These are phyloP conservation scores for Lasioglossum oenotherae DNA, from an alignment of 2,888 invertebrate species.

Conservation along the genomic window DNA sequence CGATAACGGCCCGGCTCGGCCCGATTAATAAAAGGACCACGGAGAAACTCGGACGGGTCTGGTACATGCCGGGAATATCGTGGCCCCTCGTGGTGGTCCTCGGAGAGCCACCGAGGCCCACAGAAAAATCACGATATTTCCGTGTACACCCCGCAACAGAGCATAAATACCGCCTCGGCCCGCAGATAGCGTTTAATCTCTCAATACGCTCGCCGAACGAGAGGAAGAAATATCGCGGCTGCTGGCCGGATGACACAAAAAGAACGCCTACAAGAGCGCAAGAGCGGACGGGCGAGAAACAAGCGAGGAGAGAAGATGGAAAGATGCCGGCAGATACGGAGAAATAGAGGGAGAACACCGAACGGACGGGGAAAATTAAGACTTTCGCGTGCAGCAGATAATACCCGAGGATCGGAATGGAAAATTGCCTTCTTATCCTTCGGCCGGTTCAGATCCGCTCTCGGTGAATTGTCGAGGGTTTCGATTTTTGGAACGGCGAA, in stretches of 20 bases:
- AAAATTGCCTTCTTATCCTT: background rate
- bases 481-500: background rate
- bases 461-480: background rate
- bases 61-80: background rate
- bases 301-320: background rate
- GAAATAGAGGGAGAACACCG: constrained; percentile 16
- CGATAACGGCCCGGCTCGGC: constrained; percentile 44
- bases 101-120: background rate
- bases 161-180: constrained; percentile 34
- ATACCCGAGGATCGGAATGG: background rate
- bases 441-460: background rate
- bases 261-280: constrained; percentile 38
- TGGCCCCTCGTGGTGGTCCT: constrained; percentile 20
- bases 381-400: background rate
- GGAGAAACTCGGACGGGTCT: constrained; percentile 32
- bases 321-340: constrained; percentile 5
- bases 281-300: constrained; percentile 3
- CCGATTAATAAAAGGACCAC: constrained; percentile 49
- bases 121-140: constrained; percentile 41
- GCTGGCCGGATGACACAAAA: constrained; percentile 41
- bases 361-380: background rate
- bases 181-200: constrained; percentile 49
- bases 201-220: constrained; percentile 33
- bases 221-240: constrained; percentile 51
- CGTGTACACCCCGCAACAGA: constrained; percentile 10